These are phyloP conservation scores for Lepidocolaptes lacrymiger DNA, from an alignment of 2,797 vertebrate species.

Conservation along the genomic window DNA sequence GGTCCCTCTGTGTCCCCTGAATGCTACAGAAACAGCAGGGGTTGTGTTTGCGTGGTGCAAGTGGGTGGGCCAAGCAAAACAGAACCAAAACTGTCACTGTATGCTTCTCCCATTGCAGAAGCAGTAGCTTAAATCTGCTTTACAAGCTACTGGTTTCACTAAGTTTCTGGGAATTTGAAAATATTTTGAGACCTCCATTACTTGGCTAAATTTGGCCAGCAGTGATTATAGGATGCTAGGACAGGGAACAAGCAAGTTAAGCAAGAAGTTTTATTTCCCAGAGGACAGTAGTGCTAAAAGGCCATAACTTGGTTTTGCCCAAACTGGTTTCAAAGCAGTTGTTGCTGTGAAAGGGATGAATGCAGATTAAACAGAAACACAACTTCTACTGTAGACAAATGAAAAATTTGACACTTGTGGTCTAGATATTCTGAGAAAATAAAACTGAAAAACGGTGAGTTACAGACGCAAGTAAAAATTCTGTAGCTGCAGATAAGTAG, in stretches of 20 bases:
- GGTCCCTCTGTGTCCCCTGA: background rate
- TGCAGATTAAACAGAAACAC: background rate
- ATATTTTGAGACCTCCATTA: background rate
- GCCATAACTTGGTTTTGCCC: background rate
- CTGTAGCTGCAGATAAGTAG: background rate
- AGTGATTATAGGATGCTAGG: background rate
- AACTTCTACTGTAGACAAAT: background rate
- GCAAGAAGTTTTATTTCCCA: background rate
- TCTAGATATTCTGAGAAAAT: background rate
- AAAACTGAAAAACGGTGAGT: background rate
- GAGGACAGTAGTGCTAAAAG: background rate
- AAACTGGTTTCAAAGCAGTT: background rate
- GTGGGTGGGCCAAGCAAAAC: background rate
- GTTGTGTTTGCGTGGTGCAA: background rate
- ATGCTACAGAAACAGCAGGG: background rate
- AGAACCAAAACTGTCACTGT: fast-evolving
- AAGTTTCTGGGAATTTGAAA: background rate
- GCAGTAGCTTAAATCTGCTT: background rate
- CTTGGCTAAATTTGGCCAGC: background rate
- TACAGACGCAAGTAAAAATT: background rate
- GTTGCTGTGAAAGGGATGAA: background rate
- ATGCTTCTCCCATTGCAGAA: background rate
- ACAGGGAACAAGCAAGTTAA: background rate
- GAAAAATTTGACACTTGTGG: background rate
- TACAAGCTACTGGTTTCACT: background rate